Conservation (phyloP, 2,113 vertebrate genomes). For the Petrocephalus zakoni region DNA sequence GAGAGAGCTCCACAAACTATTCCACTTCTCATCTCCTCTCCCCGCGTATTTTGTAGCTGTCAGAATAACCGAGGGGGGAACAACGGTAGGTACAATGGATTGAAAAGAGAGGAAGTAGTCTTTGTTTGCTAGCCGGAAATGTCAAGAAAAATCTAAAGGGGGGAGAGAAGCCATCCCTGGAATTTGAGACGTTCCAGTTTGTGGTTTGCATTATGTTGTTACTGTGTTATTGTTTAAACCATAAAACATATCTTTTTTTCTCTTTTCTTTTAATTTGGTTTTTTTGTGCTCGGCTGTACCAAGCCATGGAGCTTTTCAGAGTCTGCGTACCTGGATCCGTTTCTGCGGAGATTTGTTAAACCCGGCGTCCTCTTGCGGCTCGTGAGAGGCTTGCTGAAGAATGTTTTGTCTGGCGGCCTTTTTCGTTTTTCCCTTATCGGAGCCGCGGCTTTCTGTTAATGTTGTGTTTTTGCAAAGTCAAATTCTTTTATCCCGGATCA, state of each 20-base stretch:
- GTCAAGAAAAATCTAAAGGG: background rate
- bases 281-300: background rate
- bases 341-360: background rate
- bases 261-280: background rate
- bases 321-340: background rate
- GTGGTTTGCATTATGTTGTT: background rate
- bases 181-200: slow-evolving; percentile 8
- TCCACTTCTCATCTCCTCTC: background rate
- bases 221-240: background rate
- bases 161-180: background rate
- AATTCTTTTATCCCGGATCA: background rate
- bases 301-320: background rate
- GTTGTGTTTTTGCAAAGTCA: background rate
- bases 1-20: background rate
- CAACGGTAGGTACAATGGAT: background rate
- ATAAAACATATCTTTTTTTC: background rate
- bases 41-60: background rate
- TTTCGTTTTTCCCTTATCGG: background rate
- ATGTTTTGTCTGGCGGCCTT: background rate
- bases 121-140: background rate
- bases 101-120: background rate
- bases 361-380: background rate
- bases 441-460: background rate
- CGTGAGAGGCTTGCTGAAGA: background rate
- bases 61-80: background rate